Conservation (phyloP, 2,888 invertebrate genomes). For the Philereme transversata region DNA sequence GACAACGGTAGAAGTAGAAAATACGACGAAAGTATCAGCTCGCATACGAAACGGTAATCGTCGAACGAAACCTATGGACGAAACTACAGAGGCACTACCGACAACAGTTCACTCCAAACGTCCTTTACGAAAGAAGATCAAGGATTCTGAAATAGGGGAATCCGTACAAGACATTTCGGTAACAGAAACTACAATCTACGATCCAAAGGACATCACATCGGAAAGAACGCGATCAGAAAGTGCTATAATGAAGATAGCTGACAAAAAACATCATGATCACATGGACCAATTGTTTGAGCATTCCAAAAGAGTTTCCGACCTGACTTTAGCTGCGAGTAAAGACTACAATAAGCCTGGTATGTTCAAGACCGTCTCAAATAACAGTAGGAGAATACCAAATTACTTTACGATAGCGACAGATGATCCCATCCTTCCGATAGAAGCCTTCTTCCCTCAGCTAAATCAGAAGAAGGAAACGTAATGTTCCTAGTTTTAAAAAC, state of each 20-base stretch:
- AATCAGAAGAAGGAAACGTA: constrained; percentile 85
- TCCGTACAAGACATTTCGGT: constrained; percentile 70
- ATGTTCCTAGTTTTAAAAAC: constrained; percentile 56
- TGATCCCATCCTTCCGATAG: constrained; percentile 91
- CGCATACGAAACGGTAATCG: constrained; percentile 70
- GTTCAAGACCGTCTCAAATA: constrained; percentile 87
- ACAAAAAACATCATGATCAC: constrained; percentile 75
- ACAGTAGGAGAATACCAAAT: constrained; percentile 86
- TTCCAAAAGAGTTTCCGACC: constrained; percentile 88
- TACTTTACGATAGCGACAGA: constrained; percentile 91
- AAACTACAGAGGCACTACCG: constrained; percentile 59
- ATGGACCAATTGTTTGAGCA: constrained; percentile 77
- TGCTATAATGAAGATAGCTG: constrained; percentile 84
- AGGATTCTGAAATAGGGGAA: constrained; percentile 69
- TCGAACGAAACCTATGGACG: constrained; percentile 70
- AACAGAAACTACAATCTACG: constrained; percentile 62
- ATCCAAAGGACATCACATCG: constrained; percentile 69
- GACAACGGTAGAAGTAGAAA: constrained; percentile 63
- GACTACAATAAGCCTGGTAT: constrained; percentile 88
- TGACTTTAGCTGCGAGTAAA: constrained; percentile 89
- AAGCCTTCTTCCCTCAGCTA: constrained; percentile 91
- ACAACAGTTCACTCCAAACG: constrained; percentile 61
- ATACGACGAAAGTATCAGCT: constrained; percentile 72
- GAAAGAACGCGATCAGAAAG: constrained; percentile 78
- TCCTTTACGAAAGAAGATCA: constrained; percentile 68